These are phyloP conservation scores for Nudaria mundana DNA, from an alignment of 2,888 invertebrate genomes.

Conservation along the genomic window DNA sequence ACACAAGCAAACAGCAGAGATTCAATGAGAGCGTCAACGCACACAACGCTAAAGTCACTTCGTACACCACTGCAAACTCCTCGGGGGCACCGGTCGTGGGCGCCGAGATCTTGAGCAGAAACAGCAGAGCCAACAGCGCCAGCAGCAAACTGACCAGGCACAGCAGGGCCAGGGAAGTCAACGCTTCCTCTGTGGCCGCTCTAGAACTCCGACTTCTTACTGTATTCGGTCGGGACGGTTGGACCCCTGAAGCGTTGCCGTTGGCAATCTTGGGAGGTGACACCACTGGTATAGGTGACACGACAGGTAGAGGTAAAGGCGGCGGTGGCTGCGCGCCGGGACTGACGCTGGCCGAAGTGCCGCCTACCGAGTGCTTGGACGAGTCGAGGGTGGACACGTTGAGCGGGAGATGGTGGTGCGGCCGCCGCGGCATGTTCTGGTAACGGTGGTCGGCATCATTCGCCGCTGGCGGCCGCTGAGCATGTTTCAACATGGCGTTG, in stretches of 20 bases:
- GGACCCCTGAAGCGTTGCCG: slow-evolving; percentile 81
- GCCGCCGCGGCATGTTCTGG: slow-evolving; percentile 81
- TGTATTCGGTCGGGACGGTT: slow-evolving; percentile 48
- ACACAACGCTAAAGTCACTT: slow-evolving; percentile 94
- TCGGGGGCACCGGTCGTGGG: slow-evolving; percentile 83
- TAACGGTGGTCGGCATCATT: slow-evolving; percentile 78
- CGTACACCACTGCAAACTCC: slow-evolving; percentile 93
- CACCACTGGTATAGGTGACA: slow-evolving; percentile 53
- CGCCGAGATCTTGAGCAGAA: slow-evolving; percentile 91
- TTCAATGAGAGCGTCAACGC: slow-evolving; percentile 93
- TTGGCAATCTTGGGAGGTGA: slow-evolving; percentile 74
- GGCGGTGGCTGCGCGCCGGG: slow-evolving; percentile 70
- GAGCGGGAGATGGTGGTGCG: slow-evolving; percentile 83
- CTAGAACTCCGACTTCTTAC: slow-evolving; percentile 58
- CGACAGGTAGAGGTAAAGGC: slow-evolving; percentile 46
- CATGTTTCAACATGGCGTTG: slow-evolving; percentile 87
- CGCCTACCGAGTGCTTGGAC: slow-evolving; percentile 83
- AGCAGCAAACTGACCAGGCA: slow-evolving; percentile 92
- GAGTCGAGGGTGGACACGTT: slow-evolving; percentile 85
- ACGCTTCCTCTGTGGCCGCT: slow-evolving; percentile 84
- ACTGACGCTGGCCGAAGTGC: slow-evolving; percentile 79
- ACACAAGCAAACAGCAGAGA: slow-evolving; percentile 94
- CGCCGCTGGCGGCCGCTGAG: slow-evolving; percentile 81
- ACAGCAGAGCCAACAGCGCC: slow-evolving; percentile 91
- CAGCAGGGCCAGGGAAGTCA: slow-evolving; percentile 91